Conservation (phyloP, 35 echinoderm and acorn worm genomes). For the Ophiothrix spiculata region DNA sequence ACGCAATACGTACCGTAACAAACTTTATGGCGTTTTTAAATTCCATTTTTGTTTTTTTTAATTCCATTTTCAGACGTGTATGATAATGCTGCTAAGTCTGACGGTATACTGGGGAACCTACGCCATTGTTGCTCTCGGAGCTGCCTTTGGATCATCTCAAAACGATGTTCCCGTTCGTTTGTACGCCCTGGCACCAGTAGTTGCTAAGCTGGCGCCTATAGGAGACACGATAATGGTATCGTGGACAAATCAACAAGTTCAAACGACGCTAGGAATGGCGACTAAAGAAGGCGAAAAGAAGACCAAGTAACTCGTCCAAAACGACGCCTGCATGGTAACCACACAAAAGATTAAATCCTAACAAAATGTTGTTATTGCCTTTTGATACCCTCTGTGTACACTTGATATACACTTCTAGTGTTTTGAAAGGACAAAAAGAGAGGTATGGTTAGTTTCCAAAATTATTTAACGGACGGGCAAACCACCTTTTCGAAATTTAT, state of each 20-base stretch:
- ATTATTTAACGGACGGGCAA: too few species aligned
- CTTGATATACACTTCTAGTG: too few species aligned
- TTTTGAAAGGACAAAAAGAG: too few species aligned
- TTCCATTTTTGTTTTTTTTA: too few species aligned
- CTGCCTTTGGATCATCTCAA: neutral
- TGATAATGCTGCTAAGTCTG: conserved; percentile 28
- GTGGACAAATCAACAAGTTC: neutral
- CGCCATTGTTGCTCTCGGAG: conserved; percentile 34
- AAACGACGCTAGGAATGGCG: neutral
- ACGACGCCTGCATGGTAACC: too few species aligned
- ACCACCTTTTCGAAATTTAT: too few species aligned
- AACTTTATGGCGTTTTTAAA: too few species aligned
- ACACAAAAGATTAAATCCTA: too few species aligned
- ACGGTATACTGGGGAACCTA: conserved; percentile 67
- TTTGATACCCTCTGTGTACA: too few species aligned
- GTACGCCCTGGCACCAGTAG: conserved; percentile 44
- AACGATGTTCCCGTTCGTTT: conserved; percentile 46
- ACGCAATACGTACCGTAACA: too few species aligned
- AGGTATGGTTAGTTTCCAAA: too few species aligned
- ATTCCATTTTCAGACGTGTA: conserved; percentile 20
- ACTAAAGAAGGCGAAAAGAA: neutral
- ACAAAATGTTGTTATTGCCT: too few species aligned
- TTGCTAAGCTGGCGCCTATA: conserved; percentile 63
- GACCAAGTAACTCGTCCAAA: neutral
- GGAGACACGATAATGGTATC: conserved; percentile 30